phyloP scores from a whole-genome alignment of 2,113 vertebrate genomes.

The Ptilonorhynchus violaceus region DNA sequence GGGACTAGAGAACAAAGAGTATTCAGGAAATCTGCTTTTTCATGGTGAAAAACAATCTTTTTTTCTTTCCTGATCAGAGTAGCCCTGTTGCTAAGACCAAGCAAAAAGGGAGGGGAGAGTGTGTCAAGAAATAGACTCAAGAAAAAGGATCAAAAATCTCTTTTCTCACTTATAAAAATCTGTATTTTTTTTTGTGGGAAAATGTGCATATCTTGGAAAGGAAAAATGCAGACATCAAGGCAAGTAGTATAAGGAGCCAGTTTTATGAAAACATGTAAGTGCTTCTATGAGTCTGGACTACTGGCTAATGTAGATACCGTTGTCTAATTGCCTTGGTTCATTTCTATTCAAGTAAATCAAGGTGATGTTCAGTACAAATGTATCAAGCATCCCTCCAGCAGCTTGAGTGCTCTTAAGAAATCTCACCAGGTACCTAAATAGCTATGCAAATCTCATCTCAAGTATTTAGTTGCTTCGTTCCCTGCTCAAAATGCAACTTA shows the following conservation, averaged over 20 bases:
- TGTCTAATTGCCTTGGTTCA: background rate
- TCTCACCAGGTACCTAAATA: conserved; percentile 37
- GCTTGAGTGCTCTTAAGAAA: conserved; percentile 27
- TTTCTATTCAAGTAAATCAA: conserved; percentile 18
- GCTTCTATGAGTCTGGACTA: background rate
- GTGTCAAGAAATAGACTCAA: background rate
- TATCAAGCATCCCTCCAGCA: background rate
- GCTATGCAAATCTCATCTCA: conserved; percentile 36
- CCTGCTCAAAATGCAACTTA: conserved; percentile 5
- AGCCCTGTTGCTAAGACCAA: background rate
- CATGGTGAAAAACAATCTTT: background rate
- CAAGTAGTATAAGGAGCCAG: background rate
- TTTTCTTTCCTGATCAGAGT: background rate
- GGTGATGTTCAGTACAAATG: background rate
- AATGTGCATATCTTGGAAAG: background rate
- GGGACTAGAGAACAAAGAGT: background rate
- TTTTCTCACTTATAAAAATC: background rate
- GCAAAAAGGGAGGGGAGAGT: background rate
- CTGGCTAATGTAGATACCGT: background rate
- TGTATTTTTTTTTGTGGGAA: background rate
- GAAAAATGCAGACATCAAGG: background rate
- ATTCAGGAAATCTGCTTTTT: background rate
- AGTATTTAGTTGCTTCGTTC: conserved; percentile 15
- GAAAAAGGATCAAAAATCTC: background rate
- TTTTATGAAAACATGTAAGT: background rate